Base-by-base conservation (phyloP, 2,113 vertebrate species). In the Terrapene triunguis region DNA sequence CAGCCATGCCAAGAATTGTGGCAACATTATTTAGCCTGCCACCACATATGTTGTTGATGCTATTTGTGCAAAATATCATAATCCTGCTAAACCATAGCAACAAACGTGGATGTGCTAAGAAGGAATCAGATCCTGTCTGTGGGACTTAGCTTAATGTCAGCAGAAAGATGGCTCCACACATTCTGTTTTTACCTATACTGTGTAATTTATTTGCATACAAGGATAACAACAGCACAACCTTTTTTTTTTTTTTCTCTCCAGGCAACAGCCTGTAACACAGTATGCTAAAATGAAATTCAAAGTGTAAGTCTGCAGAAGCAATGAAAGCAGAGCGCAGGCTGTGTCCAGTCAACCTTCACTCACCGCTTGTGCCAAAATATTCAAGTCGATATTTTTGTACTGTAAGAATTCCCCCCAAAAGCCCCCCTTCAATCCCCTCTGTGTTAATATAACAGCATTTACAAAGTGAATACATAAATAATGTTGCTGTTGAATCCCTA, bases 41-140 rank as follows among this genome's bases (percentile, higher is more conserved):
- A 95, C 84, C 81, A 93, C 95, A 82, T 51, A 92, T 27, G 96
- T 95, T 96, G 84, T 89, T 92, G 93, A 78, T 95, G 74, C 69
- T 81, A 29, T 95, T 97, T 90, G 88, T 88, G 65, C 90, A 88
- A 88, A 94, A 91, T 29, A 89, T 55, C 84, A 92, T 78, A 87
- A 76, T 51, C 57, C 82, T 55, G 89, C 84, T 96, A 94, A 95
- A 91, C 0, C 2, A 2, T 50, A n/a, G 80, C 80, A 88, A 91
- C 89, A 88, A 72, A 88, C 72, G 57, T 32, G 82, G 22, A 81
- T 89, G n/a, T 6, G 38, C 94, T 94, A 96, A 95, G 94, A 89
- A 86, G 91, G 93, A 69, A 91, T 89, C 93, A 59, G 44, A 89
- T 80, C 35, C 79, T 88, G 55, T 69, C 85, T 78, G 57, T 9